Percentiles rank a stretch among this genome's conserved stretches.
Conservation (phyloP, 2,797 vertebrate species). For the Typhlichthys subterraneus region DNA sequence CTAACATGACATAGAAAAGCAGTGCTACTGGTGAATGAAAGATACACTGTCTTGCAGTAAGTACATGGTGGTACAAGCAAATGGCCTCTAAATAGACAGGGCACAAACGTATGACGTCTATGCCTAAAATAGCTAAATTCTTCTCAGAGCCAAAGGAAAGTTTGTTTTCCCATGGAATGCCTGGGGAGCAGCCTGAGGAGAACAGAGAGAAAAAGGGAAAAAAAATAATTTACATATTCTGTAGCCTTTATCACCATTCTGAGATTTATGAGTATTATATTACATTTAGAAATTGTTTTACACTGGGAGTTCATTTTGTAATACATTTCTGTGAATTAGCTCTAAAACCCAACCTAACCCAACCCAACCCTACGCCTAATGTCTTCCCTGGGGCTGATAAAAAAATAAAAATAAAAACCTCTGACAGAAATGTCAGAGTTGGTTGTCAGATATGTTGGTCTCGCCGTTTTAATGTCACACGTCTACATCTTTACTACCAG, state of each 20-base stretch:
- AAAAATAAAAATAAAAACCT: background rate
- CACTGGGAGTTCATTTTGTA: background rate
- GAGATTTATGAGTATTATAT: background rate
- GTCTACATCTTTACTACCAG: conserved; percentile 16
- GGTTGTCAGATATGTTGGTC: background rate
- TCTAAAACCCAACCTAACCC: no score
- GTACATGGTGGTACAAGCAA: no score
- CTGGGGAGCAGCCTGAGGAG: conserved; percentile 49
- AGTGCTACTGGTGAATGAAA: no score
- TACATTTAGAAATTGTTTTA: conserved; percentile 19
- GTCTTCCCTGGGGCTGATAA: no score
- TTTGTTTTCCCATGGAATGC: conserved; percentile 80
- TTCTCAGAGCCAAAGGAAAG: conserved; percentile 66
- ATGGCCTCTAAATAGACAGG: conserved; percentile 35
- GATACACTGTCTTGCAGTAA: no score
- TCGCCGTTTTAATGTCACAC: conserved; percentile 25
- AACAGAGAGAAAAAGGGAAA: conserved; percentile 27
- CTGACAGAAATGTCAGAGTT: no score
- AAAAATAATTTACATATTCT: conserved; percentile 21
- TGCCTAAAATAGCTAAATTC: conserved; percentile 75
- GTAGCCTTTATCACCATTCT: background rate
- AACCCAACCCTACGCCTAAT: no score
- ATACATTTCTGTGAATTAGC: no score
- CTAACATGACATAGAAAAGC: no score
- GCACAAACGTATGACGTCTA: conserved; percentile 72